Evolutionary conservation across 2,888 invertebrate genomes (phyloP).

Genomic region (Cylloceria caligata): DNA sequence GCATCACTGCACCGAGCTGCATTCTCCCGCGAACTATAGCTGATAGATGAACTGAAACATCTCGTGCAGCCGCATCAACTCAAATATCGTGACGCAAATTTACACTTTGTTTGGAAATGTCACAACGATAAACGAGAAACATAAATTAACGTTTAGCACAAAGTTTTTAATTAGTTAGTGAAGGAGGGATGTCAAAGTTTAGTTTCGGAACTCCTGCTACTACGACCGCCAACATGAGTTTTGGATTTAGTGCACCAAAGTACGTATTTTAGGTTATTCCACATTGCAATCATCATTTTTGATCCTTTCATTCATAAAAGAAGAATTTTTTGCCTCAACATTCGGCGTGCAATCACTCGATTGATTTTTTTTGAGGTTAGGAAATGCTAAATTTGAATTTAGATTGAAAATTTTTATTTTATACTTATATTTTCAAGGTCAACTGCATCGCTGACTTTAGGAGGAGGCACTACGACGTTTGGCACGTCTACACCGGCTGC

Average conservation of each 20-base stretch:
- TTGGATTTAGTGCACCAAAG: constrained; percentile 78
- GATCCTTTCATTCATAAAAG: neutral
- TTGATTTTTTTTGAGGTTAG: neutral
- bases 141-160: neutral
- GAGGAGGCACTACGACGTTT: constrained; percentile 71
- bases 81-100: neutral
- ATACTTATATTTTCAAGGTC: constrained; percentile 67
- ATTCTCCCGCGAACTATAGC: constrained; percentile 4
- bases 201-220: constrained; percentile 78
- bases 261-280: constrained; percentile 71
- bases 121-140: constrained; percentile 10
- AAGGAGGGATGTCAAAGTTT: constrained; percentile 76
- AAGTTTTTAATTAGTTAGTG: constrained; percentile 1
- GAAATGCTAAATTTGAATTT: constrained; percentile 12
- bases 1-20: too few relatives aligned
- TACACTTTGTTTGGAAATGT: constrained; percentile 28
- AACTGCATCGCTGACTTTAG: constrained; percentile 72
- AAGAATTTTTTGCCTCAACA: neutral
- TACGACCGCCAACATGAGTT: constrained; percentile 72
- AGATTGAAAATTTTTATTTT: constrained; percentile 5
- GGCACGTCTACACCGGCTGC: constrained; percentile 72
- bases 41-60: too few relatives aligned
- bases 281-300: constrained; percentile 30
- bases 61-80: neutral
- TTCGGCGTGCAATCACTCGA: neutral